phyloP scores from a whole-genome alignment of 2,113 vertebrate species.

The Clupea harengus region DNA sequence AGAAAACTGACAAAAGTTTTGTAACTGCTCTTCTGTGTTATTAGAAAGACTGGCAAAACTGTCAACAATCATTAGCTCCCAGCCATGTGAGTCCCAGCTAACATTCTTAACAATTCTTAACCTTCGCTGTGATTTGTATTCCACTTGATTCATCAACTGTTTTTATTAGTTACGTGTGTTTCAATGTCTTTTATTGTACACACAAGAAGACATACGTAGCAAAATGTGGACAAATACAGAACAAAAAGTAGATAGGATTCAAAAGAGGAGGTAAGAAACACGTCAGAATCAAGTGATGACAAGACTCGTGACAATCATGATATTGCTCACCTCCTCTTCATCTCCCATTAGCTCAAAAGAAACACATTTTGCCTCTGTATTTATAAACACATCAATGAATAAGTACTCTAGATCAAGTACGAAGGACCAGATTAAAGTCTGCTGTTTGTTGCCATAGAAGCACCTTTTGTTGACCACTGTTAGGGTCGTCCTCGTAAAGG shows the following conservation, averaged over 20 bases:
- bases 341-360: too few relatives aligned
- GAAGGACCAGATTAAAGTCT: not conserved
- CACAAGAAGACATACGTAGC: not conserved
- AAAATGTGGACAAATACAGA: not conserved
- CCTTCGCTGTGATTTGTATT: not conserved
- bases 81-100: not conserved
- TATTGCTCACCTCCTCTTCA: not conserved
- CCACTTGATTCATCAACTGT: not conserved
- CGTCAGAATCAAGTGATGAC: not conserved
- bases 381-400: not conserved
- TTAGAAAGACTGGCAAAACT: not conserved
- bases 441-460: not conserved
- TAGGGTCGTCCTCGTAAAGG: not conserved
- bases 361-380: not conserved
- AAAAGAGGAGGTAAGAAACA: not conserved
- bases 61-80: not conserved
- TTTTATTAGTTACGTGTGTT: not conserved
- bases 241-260: not conserved
- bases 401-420: not conserved
- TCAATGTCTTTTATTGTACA: not conserved
- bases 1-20: not conserved
- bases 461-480: conserved; percentile 1
- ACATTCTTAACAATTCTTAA: not conserved
- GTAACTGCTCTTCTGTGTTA: not conserved
- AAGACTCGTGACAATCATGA: not conserved